A percentile compares a stretch with the other conserved stretches of the same genome.
phyloP scores from a whole-genome alignment of 2,888 invertebrate species.

The Neuroscelio doddi region DNA sequence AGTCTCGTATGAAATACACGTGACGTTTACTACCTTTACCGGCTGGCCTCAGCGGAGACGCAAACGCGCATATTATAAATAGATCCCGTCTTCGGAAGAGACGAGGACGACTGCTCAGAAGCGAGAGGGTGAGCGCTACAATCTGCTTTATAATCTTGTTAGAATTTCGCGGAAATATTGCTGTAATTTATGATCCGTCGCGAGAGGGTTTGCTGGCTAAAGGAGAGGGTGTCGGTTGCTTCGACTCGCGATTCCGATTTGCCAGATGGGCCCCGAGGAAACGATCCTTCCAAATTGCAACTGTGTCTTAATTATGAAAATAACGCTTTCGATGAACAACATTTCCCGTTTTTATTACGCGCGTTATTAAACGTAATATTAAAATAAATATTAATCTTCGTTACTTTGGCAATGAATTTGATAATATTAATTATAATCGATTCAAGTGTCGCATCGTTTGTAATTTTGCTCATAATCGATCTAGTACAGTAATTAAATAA shows the following conservation, averaged over 20 bases:
- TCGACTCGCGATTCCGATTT: constrained; percentile 28
- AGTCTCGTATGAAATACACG: constrained; percentile 72
- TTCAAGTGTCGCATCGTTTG: no score
- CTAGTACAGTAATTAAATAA: no score
- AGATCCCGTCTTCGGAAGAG: constrained; percentile 56
- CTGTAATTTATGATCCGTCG: constrained; percentile 70
- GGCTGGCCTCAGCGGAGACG: constrained; percentile 65
- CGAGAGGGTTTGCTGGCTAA: constrained; percentile 44
- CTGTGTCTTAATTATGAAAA: no score
- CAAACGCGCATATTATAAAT: constrained; percentile 67
- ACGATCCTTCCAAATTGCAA: constrained; percentile 27
- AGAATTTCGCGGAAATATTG: constrained; percentile 72
- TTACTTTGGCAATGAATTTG: no score
- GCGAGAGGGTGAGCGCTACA: constrained; percentile 54
- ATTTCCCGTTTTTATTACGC: no score
- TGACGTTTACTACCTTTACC: constrained; percentile 71
- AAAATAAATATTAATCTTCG: no score
- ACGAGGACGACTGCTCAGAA: constrained; percentile 29
- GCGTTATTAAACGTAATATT: no score
- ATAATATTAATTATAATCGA: no score
- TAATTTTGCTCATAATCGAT: no score
- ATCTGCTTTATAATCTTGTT: constrained; percentile 71
- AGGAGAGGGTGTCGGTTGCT: no score
- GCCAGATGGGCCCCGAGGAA: constrained; percentile 41
- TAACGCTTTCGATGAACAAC: no score